Base-by-base conservation (phyloP, 30 jellyfish, hydroid and myxozoan genomes). In the Chrysaora quinquecirrha region DNA sequence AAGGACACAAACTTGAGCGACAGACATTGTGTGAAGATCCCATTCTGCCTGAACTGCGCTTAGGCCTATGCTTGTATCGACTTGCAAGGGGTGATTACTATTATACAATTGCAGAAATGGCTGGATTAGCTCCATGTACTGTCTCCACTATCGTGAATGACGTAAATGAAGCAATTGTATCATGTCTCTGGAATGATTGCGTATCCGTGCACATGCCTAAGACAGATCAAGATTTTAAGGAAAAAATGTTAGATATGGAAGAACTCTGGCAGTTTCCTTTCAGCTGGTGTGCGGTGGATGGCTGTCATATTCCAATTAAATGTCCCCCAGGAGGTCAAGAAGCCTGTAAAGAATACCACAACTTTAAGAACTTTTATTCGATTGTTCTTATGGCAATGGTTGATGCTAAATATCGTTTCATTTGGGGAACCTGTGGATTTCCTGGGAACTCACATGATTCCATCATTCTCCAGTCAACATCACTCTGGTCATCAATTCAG, bases 51-150 rank as follows among this genome's bases (percentile, higher is more conserved):
- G 88, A 77, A 38, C 52, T 77, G 48, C 71, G 79, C 38, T 54
- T 77, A 56, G 88, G 78, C 76, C 76, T 77, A 14, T 77, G 88
- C 27, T 50, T 77, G 38, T 77, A 77, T 61, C 79, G 88, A 63
- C 80, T 77, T 43, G 88, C 69, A 64, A 77, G 88, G 47, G 88
- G 79, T 33, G 79, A 61, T 34, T 77, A 60, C 76, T 61, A 29
- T 48, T 65, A 80, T 65, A 80, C 74, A 22, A 80, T 80, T 35
- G 82, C 90, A 43, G 90, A 80, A 80, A 80, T 80, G 90, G 90
- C 48, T 50, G 90, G 90, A 30, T 64, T 80, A 22, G 90, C 75
- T n/a, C 90, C 73, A 21, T 80, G 75, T 35, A 80, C 90, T 31
- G 84, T 80, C 60, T 65, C 84, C 48, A 80, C 87, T 24, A 76